Conservation (phyloP, 2,113 vertebrate species). For the Laticauda colubrina region DNA sequence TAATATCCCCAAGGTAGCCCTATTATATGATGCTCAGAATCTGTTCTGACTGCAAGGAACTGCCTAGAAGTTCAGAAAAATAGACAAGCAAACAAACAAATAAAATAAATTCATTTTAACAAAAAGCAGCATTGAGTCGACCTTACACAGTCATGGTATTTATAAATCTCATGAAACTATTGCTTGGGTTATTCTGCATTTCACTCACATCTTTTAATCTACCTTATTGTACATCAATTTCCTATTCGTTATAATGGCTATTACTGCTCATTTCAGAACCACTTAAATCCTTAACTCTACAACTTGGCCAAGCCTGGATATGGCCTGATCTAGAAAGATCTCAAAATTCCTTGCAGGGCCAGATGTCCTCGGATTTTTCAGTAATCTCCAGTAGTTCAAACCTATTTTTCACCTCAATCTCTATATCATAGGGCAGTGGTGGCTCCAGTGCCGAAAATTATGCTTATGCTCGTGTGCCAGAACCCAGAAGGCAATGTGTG, state of each 20-base stretch:
- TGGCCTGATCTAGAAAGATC: neutral
- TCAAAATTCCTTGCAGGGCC: neutral
- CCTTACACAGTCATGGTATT: neutral
- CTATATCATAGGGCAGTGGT: neutral
- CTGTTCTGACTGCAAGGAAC: neutral
- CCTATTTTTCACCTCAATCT: neutral
- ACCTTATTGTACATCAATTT: neutral
- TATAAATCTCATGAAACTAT: neutral
- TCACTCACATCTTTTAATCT: neutral
- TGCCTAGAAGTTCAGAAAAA: neutral
- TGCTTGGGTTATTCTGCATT: neutral
- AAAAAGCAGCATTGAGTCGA: neutral
- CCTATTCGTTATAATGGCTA: neutral
- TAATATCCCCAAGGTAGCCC: neutral
- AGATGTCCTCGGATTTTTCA: neutral
- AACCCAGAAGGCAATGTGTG: no score
- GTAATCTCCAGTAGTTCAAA: neutral
- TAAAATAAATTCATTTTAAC: neutral
- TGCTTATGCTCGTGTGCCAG: no score
- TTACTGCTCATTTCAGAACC: neutral
- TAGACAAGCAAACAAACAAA: neutral
- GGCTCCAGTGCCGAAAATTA: no score
- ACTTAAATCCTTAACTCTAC: neutral
- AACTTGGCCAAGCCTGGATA: neutral
- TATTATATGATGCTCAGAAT: neutral